Evolutionary conservation across 2,888 invertebrate genomes (phyloP).

Genomic region (Synergus laeviventris): DNA sequence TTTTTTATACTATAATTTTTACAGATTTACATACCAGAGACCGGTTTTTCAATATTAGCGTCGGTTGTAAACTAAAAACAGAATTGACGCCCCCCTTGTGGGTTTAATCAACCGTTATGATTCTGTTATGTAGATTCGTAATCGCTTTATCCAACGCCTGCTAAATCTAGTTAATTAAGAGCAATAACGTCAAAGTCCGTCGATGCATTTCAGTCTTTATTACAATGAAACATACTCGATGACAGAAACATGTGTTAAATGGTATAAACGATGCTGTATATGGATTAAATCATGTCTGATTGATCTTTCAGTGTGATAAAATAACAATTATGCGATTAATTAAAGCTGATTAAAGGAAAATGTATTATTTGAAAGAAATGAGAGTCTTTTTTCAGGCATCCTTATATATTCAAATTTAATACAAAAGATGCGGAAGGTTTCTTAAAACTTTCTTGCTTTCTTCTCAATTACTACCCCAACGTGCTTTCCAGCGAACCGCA

Average conservation of each 20-base stretch:
- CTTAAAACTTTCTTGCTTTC: slow-evolving; percentile 3
- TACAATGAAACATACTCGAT: neutral
- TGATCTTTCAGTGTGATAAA: neutral
- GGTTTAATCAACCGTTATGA: slow-evolving; percentile 21
- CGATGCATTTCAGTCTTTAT: slow-evolving; percentile 15
- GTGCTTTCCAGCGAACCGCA: slow-evolving; percentile 10
- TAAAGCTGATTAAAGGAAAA: neutral
- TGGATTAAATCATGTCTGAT: slow-evolving; percentile 9
- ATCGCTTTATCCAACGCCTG: slow-evolving; percentile 24
- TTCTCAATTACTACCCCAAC: neutral
- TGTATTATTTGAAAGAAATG: neutral
- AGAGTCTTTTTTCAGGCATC: neutral
- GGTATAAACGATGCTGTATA: slow-evolving; percentile 3
- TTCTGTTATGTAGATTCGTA: slow-evolving; percentile 9
- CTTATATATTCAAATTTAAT: slow-evolving; percentile 5
- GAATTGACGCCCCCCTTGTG: slow-evolving; percentile 3
- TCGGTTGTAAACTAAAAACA: slow-evolving; percentile 1
- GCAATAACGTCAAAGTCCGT: slow-evolving; percentile 2
- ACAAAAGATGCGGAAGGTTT: neutral
- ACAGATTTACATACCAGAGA: neutral
- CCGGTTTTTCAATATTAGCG: slow-evolving; percentile 19
- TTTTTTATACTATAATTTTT: neutral
- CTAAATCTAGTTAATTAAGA: slow-evolving; percentile 29
- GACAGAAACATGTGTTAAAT: slow-evolving; percentile 13
- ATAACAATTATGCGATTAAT: neutral